Conservation (phyloP, 1,140 invertebrate species). For the Chironomus tepperi region DNA sequence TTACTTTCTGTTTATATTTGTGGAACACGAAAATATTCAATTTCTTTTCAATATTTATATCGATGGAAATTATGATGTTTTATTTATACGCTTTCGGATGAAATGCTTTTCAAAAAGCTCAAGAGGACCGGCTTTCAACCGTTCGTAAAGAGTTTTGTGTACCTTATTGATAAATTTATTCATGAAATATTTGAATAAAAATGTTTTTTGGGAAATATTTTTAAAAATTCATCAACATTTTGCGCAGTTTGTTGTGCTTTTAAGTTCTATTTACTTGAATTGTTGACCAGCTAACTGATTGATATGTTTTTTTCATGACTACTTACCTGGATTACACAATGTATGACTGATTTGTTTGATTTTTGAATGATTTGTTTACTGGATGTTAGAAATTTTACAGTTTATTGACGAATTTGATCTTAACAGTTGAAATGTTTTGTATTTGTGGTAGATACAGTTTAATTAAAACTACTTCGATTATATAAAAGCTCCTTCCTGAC, state of each 20-base stretch:
- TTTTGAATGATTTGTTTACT: no score
- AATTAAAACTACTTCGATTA: no score
- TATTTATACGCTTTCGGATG: background rate
- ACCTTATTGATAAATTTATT: background rate
- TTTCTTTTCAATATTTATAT: constrained; percentile 3
- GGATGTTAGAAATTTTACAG: no score
- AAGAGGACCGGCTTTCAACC: background rate
- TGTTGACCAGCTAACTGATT: no score
- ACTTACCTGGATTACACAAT: no score
- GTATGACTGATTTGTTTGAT: no score
- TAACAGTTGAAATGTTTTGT: no score
- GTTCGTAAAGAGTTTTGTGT: constrained; percentile 6
- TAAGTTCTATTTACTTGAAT: no score
- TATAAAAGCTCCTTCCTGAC: no score
- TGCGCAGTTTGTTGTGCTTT: background rate
- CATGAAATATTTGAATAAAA: background rate
- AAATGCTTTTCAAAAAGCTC: background rate
- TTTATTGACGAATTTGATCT: no score
- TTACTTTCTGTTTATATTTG: background rate
- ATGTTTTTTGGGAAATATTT: background rate
- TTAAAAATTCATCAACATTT: background rate
- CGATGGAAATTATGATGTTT: background rate
- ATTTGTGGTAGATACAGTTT: no score
- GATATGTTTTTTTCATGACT: no score
- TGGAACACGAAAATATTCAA: background rate